These are phyloP conservation scores for Eremophila alpestris DNA, from an alignment of 2,797 vertebrate genomes.

Conservation along the genomic window DNA sequence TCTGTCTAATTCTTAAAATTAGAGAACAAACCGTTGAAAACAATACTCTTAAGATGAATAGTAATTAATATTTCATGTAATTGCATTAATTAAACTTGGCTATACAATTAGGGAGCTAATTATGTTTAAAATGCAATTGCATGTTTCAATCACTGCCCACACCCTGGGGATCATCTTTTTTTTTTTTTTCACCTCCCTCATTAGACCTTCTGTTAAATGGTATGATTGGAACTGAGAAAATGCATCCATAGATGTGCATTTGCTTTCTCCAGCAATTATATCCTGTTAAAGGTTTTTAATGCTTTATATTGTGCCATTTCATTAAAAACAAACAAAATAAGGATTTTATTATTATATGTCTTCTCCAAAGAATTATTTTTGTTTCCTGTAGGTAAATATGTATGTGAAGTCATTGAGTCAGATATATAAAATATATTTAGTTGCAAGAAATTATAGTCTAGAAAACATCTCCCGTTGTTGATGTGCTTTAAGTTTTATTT, in stretches of 20 bases:
- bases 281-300: background rate
- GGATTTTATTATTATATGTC: background rate
- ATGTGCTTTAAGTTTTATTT: background rate
- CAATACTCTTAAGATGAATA: slow-evolving; percentile 49
- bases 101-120: slow-evolving; percentile 68
- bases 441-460: background rate
- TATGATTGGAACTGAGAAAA: background rate
- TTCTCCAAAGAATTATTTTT: background rate
- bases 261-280: background rate
- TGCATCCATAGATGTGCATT: background rate
- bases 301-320: background rate
- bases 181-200: background rate
- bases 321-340: background rate
- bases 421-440: background rate
- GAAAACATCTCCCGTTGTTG: background rate
- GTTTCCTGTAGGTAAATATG: background rate
- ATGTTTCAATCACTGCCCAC: slow-evolving; percentile 38
- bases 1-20: slow-evolving; percentile 53
- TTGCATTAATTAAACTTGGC: slow-evolving; percentile 62
- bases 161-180: slow-evolving; percentile 33
- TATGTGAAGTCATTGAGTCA: background rate
- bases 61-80: slow-evolving; percentile 61
- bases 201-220: background rate
- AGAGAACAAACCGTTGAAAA: slow-evolving; percentile 48
- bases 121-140: slow-evolving; percentile 56